Evolutionary conservation across 1,140 invertebrate genomes (phyloP).

Genomic region (Atta texana): DNA sequence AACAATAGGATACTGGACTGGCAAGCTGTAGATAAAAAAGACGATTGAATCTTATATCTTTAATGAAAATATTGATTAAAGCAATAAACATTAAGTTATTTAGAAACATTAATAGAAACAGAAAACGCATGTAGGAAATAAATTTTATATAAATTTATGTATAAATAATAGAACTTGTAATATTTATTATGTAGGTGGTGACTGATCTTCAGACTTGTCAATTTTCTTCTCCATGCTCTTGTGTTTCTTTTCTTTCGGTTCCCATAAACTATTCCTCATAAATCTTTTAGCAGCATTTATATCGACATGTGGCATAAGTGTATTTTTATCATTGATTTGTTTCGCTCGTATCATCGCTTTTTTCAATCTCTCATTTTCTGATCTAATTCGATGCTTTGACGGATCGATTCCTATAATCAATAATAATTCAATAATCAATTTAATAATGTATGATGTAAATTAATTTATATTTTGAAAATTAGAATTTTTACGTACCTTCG

Average conservation of each 20-base stretch:
- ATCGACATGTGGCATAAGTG: slow-evolving; percentile 83
- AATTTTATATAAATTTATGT: neutral
- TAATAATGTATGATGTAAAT: neutral
- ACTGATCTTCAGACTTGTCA: neutral
- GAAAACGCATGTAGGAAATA: neutral
- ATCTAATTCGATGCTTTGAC: slow-evolving; percentile 79
- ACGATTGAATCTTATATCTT: neutral
- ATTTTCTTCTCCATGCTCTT: neutral
- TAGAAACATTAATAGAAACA: neutral
- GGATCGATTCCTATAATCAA: slow-evolving; percentile 80
- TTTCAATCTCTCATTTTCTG: slow-evolving; percentile 84
- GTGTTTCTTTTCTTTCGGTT: slow-evolving; percentile 61
- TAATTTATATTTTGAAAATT: neutral
- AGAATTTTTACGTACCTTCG: neutral
- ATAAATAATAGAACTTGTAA: neutral
- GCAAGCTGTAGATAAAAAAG: too few relatives aligned
- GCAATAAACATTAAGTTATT: neutral
- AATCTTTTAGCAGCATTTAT: slow-evolving; percentile 84
- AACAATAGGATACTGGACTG: too few relatives aligned
- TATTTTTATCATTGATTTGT: slow-evolving; percentile 83
- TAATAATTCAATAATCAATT: slow-evolving; percentile 4
- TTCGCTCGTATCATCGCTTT: slow-evolving; percentile 83
- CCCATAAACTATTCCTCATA: slow-evolving; percentile 84
- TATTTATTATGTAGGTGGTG: slow-evolving; percentile 1
- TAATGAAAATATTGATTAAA: neutral